phyloP scores from a whole-genome alignment of 2,888 invertebrate genomes.

The Metallyticus violacea region DNA sequence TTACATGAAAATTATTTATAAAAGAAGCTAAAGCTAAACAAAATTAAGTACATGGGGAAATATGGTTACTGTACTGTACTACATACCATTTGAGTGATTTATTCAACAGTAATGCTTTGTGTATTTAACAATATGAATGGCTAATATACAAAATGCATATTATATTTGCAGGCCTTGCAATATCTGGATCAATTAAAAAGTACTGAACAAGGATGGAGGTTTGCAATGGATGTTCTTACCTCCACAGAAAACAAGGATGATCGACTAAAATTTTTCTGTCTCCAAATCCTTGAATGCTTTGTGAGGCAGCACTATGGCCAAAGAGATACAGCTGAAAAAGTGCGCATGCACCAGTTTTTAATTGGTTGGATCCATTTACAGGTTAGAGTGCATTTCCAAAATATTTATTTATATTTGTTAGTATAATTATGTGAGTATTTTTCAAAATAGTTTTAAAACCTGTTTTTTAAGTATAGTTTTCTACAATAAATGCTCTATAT shows the following conservation, averaged over 20 bases:
- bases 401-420: not conserved
- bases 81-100: too few relatives aligned
- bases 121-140: too few relatives aligned
- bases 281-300: slow-evolving; percentile 51
- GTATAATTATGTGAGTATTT: too few relatives aligned
- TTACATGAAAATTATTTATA: too few relatives aligned
- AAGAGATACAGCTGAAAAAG: slow-evolving; percentile 39
- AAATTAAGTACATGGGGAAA: too few relatives aligned
- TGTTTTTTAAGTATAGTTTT: too few relatives aligned
- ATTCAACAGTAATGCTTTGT: too few relatives aligned
- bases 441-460: too few relatives aligned
- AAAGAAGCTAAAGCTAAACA: too few relatives aligned
- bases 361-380: slow-evolving; percentile 45
- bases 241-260: slow-evolving; percentile 39
- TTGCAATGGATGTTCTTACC: slow-evolving; percentile 7
- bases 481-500: too few relatives aligned
- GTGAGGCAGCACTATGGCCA: slow-evolving; percentile 45
- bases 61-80: too few relatives aligned
- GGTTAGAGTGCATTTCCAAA: slow-evolving; percentile 26
- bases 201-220: slow-evolving; percentile 23
- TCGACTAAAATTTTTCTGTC: slow-evolving; percentile 48
- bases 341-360: slow-evolving; percentile 44
- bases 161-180: slow-evolving; percentile 3
- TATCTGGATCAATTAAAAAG: slow-evolving; percentile 23
- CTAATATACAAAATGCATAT: not conserved